These are phyloP conservation scores for Drosophila simulans DNA, from an alignment of 1,140 invertebrate species.

Conservation along the genomic window DNA sequence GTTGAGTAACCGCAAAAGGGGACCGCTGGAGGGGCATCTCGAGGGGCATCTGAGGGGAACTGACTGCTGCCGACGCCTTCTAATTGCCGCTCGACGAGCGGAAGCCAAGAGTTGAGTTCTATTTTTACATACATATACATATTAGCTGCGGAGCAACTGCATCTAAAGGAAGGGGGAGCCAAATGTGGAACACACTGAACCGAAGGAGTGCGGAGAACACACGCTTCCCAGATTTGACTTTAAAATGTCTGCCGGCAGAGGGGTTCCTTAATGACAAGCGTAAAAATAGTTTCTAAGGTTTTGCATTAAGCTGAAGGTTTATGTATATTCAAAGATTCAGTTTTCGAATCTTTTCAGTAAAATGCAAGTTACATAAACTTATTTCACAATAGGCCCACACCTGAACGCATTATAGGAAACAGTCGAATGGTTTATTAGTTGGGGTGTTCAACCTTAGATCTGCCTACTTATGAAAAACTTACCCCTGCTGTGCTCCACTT, in stretches of 20 bases:
- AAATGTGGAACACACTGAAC: conserved; percentile 39
- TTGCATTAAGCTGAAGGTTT: no score
- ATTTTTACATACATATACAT: conserved; percentile 61
- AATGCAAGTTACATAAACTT: neutral
- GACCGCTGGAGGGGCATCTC: conserved; percentile 1
- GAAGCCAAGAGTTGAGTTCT: conserved; percentile 55
- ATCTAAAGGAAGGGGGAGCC: conserved; percentile 13
- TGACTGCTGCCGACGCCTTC: conserved; percentile 55
- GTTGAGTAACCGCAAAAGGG: conserved; percentile 73
- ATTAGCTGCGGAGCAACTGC: conserved; percentile 27
- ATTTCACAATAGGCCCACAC: neutral
- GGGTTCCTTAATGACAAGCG: conserved; percentile 24
- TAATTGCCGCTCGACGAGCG: conserved; percentile 60
- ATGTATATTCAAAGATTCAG: no score
- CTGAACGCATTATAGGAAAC: neutral
- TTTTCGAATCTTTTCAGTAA: neutral
- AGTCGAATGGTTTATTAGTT: conserved; percentile 11
- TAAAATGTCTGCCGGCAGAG: conserved; percentile 20
- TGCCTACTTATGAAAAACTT: conserved; percentile 7
- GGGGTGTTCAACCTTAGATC: conserved; percentile 33
- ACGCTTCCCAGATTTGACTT: conserved; percentile 22
- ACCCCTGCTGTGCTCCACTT: conserved; percentile 25
- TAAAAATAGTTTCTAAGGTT: neutral
- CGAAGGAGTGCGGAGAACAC: conserved; percentile 26
- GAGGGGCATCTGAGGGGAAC: neutral